Percentiles rank a stretch among this genome's conserved stretches.
These are phyloP conservation scores for Pseudoips prasinana DNA, from an alignment of 2,888 invertebrate genomes.

Conservation along the genomic window DNA sequence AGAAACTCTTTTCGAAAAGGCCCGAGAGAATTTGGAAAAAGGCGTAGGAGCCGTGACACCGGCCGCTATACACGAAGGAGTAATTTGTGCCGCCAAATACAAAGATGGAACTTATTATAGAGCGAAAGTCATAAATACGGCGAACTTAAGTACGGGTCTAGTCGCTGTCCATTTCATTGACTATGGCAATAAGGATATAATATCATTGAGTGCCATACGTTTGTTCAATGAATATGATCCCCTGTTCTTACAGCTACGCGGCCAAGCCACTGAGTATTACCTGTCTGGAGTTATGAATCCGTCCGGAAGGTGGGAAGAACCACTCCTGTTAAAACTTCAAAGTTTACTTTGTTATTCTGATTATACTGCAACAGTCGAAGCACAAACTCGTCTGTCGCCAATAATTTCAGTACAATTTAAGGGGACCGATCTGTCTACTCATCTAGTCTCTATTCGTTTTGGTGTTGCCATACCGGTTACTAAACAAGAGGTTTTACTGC, in stretches of 20 bases:
- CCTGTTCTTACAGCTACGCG: conserved; percentile 70
- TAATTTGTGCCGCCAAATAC: conserved; percentile 85
- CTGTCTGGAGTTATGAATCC: conserved; percentile 80
- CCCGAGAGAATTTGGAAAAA: conserved; percentile 66
- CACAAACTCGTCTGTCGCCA: conserved; percentile 58
- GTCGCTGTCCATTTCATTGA: conserved; percentile 87
- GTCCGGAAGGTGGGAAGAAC: conserved; percentile 78
- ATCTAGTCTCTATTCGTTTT: conserved; percentile 66
- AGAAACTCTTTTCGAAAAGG: conserved; percentile 72
- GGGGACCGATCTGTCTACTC: conserved; percentile 72
- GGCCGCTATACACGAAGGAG: conserved; percentile 75
- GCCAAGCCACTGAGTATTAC: conserved; percentile 83
- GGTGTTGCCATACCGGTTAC: conserved; percentile 67
- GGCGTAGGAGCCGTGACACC: conserved; percentile 70
- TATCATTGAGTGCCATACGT: conserved; percentile 82
- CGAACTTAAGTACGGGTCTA: conserved; percentile 70
- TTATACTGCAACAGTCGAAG: conserved; percentile 58
- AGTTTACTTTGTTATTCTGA: conserved; percentile 69
- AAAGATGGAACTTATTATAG: conserved; percentile 85
- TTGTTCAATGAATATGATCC: conserved; percentile 78
- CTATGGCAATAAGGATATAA: conserved; percentile 84
- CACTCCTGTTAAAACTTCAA: conserved; percentile 62
- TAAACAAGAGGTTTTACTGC: conserved; percentile 69
- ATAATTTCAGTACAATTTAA: conserved; percentile 74
- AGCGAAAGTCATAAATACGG: conserved; percentile 79